phyloP scores from a whole-genome alignment of 1,140 invertebrate species.

The Hyphantria cunea region DNA sequence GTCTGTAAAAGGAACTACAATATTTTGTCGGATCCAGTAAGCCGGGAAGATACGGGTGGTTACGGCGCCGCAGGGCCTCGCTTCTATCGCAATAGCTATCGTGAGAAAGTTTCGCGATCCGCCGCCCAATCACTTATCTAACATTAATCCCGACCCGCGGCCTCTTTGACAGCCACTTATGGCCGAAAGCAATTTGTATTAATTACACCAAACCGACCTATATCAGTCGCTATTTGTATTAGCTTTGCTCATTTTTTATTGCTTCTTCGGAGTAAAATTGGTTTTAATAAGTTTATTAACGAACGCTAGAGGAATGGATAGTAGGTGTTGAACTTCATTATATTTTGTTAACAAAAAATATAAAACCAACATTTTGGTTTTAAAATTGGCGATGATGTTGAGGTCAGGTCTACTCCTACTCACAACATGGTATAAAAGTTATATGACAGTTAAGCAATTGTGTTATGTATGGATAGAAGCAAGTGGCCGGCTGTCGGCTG shows the following conservation, averaged over 20 bases:
- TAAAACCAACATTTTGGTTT: too few species aligned
- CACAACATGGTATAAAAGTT: too few species aligned
- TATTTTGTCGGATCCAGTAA: slow-evolving; percentile 28
- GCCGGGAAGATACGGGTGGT: slow-evolving; percentile 25
- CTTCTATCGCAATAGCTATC: slow-evolving; percentile 47
- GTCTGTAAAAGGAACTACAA: slow-evolving; percentile 28
- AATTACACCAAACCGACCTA: slow-evolving; percentile 54
- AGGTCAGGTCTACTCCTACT: too few species aligned
- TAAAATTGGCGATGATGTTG: too few species aligned
- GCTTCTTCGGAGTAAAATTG: too few species aligned
- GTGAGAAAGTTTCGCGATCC: slow-evolving; percentile 65
- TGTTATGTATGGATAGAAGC: too few species aligned
- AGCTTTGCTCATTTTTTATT: slow-evolving; percentile 19
- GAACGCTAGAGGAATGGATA: too few species aligned
- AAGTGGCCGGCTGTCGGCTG: too few species aligned
- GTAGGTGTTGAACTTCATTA: too few species aligned
- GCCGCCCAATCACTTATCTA: slow-evolving; percentile 51
- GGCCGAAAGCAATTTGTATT: slow-evolving; percentile 59
- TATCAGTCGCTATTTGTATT: slow-evolving; percentile 37
- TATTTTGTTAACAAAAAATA: too few species aligned
- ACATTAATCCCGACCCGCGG: slow-evolving; percentile 51
- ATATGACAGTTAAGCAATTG: too few species aligned
- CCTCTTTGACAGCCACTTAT: slow-evolving; percentile 58
- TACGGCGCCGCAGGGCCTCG: slow-evolving; percentile 21
- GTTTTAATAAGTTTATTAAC: too few species aligned